These are phyloP conservation scores for Alectoris magna DNA, from an alignment of 2,797 vertebrate species.

Conservation along the genomic window DNA sequence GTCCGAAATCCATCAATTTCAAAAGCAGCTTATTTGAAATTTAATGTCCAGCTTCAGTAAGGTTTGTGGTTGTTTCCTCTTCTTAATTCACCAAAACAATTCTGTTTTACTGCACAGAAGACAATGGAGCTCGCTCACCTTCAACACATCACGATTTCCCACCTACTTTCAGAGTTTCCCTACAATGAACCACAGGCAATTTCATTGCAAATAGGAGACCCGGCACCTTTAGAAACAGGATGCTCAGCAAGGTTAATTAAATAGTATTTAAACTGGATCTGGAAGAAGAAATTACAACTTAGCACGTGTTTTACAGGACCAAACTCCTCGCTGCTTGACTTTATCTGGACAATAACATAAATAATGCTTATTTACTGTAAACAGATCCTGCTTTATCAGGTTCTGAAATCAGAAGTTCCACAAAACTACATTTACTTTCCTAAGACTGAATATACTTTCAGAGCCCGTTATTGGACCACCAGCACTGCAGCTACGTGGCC, in stretches of 20 bases:
- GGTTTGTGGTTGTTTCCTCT: accelerated
- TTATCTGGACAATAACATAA: too few species aligned
- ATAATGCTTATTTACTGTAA: neutral
- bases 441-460: neutral
- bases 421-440: neutral
- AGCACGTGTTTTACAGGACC: neutral
- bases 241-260: neutral
- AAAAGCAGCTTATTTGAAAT: neutral
- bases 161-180: neutral
- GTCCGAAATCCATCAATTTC: neutral
- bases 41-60: too few species aligned
- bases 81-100: neutral
- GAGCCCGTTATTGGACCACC: neutral
- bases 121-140: neutral
- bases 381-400: neutral
- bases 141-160: accelerated
- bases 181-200: accelerated
- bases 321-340: neutral
- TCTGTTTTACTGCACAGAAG: neutral
- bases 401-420: neutral
- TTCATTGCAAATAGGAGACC: neutral
- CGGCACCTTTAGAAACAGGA: neutral
- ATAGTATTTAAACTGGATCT: accelerated
- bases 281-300: neutral
- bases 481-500: neutral